phyloP scores from a whole-genome alignment of 2,888 invertebrate genomes.

The Metellina segmentata region DNA sequence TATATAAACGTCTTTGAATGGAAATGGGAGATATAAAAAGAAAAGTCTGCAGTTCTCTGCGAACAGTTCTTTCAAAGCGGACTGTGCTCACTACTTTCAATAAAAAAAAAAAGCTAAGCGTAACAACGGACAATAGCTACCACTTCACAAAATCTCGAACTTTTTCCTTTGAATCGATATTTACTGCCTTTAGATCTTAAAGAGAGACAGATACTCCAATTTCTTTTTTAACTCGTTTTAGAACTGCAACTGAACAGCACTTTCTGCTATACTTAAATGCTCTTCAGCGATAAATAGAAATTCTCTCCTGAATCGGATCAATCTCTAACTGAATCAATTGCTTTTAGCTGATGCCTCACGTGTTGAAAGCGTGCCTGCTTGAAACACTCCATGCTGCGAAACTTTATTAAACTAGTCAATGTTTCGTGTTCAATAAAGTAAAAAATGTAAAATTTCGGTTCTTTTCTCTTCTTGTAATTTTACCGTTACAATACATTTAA shows the following conservation, averaged over 20 bases:
- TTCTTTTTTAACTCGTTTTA: constrained; percentile 4
- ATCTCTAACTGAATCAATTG: neutral
- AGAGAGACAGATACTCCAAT: neutral
- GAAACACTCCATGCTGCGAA: no score
- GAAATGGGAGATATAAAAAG: neutral
- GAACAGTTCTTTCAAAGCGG: neutral
- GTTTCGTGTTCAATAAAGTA: no score
- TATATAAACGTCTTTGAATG: neutral
- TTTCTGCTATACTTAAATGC: constrained; percentile 36
- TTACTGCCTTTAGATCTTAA: constrained; percentile 26
- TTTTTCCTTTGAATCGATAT: constrained; percentile 55
- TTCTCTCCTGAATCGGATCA: constrained; percentile 3
- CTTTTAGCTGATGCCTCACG: neutral
- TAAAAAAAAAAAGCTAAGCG: constrained; percentile 30
- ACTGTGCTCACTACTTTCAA: constrained; percentile 16
- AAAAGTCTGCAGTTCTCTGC: neutral
- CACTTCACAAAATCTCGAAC: constrained; percentile 38
- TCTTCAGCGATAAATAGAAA: constrained; percentile 13
- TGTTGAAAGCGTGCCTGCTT: neutral
- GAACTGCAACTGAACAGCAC: constrained; percentile 30
- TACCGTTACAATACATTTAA: no score
- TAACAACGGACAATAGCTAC: constrained; percentile 48
- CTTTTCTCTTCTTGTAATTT: no score
- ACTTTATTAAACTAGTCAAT: no score
- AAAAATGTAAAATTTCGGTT: no score